Conservation (phyloP, 2,113 vertebrate genomes). For the Clinocottus analis region DNA sequence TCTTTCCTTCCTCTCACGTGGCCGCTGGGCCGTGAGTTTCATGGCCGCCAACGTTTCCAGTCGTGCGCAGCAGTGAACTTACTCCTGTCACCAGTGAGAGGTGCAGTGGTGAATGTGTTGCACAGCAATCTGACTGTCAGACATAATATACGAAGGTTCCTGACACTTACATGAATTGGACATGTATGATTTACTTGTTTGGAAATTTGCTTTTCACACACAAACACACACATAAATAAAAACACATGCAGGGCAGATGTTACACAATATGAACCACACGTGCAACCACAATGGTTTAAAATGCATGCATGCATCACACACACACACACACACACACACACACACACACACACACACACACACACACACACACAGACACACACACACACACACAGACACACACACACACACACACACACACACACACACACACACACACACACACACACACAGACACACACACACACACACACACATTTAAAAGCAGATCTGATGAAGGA, state of each 20-base stretch:
- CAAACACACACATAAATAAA: not conserved
- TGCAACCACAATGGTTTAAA: not conserved
- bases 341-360: no score
- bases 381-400: no score
- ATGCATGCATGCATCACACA: not conserved
- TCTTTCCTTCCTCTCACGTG: not conserved
- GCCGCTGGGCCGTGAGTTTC: not conserved
- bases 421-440: no score
- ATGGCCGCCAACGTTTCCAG: not conserved
- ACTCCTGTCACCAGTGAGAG: constrained; percentile 4
- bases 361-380: no score
- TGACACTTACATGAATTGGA: constrained; percentile 11
- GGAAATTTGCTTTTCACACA: not conserved
- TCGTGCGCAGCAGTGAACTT: not conserved
- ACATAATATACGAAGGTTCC: constrained; percentile 34
- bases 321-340: no score
- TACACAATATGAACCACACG: not conserved
- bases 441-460: no score
- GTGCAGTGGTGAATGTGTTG: constrained; percentile 12
- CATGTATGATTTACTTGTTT: constrained; percentile 25
- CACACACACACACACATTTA: no score
- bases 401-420: no score
- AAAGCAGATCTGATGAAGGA: not conserved
- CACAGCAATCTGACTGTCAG: constrained; percentile 11
- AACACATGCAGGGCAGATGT: not conserved